Base-by-base conservation (phyloP, 2,113 vertebrate species). In the Pteronura brasiliensis region DNA sequence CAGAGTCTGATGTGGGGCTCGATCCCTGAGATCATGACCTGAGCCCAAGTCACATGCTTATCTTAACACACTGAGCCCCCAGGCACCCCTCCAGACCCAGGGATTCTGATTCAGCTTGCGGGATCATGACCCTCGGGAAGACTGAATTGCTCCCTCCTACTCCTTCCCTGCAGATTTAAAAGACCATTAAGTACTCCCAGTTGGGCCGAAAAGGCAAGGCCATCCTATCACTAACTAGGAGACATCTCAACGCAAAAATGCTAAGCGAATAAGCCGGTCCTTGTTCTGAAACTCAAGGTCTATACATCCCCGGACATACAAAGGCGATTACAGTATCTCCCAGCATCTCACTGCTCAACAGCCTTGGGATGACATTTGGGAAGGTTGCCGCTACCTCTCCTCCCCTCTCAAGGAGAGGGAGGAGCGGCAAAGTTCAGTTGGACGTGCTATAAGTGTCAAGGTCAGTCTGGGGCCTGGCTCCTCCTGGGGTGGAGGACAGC, bases 121-220 rank as follows among this genome's bases (percentile, higher is more conserved):
- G 63, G 29, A 2, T 6, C 0, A 0, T 13, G 69, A n/a, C 0
- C 3, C 84, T 69, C 8, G 0, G 2, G 18, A 47, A 14, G 25
- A 9, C 13, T 7, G 71, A 55, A 23, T 1, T 3, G 59, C 71
- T 63, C 85, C 52, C 2, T 52, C 52, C 2, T 52, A 0, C 1
- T 9, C 6, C 52, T 85, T 55, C n/a, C 10, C 36, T 39, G 59
- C 59, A 74, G 42, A 14, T 36, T 34, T 15, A 55, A 59, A 42
- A 59, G 10, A 31, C 15, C 36, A 59, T 10, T 8, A 57, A 9
- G 20, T n/a, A 7, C n/a, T 49, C 42, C 61, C 25, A 29, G 5
- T 4, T 25, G 47, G 36, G 34, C 29, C 20, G 0, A 42, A 55
- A 67, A 34, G 3, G 6, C 6, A 1, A 49, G 55, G 3, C 29